Base-by-base conservation (phyloP, 2,113 vertebrate species). In the Lethenteron reissneri region DNA sequence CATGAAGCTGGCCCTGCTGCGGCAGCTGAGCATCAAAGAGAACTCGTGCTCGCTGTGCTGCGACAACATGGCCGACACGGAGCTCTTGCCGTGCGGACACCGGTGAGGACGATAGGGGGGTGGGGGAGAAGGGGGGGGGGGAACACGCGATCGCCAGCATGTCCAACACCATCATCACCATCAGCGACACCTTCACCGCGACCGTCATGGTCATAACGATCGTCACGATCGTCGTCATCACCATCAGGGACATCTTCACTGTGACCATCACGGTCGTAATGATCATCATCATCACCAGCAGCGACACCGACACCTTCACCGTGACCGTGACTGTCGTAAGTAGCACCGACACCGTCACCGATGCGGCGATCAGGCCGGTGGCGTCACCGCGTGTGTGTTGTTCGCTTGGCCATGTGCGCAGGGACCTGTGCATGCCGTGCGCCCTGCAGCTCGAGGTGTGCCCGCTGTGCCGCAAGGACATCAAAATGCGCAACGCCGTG, bases 401-500 rank as follows among this genome's bases (percentile, higher is more conserved):
- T 72, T 74, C 64, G 75, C 73, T 62, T 77, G 70, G 73, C 56
- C 21, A 56, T 73, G 2, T 70, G 59, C 57, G 8, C 78, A 99
- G 94, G 75, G 92, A 92, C 80, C 86, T 99, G 81, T 99, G 94
- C 82, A 99, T 99, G 94, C 88, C 92, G 81, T 99, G 94, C 94
- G 94, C 92, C 87, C 92, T 96, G 90, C 94, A 95, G 76, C 84
- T 97, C 80, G 92, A 99, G 83, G 96, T 88, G 76, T 99, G 94
- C 82, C 94, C 94, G 12, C 82, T 99, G 82, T 99, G 94, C 83
- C 91, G 94, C 76, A 88, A 97, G 80, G 92, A 97, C 81, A 99
- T 99, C 82, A 88, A 94, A 77, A 92, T 41, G 41, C 41, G 41
- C 41, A 41, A 41, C 41, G 41, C 41, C 41, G 41, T 41, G 41